phyloP scores from a whole-genome alignment of 1,140 invertebrate species.

The Heliconius melpomene region DNA sequence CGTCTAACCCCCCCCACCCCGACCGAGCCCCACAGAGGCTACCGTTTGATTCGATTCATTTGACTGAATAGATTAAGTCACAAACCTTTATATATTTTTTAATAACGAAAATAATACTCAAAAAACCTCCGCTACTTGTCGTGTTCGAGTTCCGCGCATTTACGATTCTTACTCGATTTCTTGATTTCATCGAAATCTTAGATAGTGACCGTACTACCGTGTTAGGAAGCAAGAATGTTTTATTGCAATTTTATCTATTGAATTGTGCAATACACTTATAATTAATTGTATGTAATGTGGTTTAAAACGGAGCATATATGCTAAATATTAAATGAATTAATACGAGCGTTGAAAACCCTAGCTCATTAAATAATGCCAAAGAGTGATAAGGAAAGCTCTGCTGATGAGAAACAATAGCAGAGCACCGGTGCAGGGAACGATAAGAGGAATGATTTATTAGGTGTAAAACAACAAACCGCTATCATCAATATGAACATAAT shows the following conservation, averaged over 20 bases:
- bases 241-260: constrained; percentile 48
- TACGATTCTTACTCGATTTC: constrained; percentile 29
- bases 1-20: constrained; percentile 45
- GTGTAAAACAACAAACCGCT: constrained; percentile 36
- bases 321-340: constrained; percentile 52
- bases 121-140: constrained; percentile 47
- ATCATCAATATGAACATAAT: constrained; percentile 49
- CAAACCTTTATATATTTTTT: constrained; percentile 56
- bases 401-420: neutral
- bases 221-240: constrained; percentile 45
- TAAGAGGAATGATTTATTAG: constrained; percentile 51
- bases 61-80: constrained; percentile 80
- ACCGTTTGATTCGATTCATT: constrained; percentile 78
- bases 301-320: constrained; percentile 40
- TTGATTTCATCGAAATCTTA: constrained; percentile 40
- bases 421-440: constrained; percentile 23
- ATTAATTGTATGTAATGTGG: constrained; percentile 42
- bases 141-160: constrained; percentile 41
- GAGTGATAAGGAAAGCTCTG: constrained; percentile 61
- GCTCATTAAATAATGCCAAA: constrained; percentile 80
- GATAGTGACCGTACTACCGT: constrained; percentile 31
- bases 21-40: constrained; percentile 66
- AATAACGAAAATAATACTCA: constrained; percentile 69
- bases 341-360: constrained; percentile 60
- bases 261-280: constrained; percentile 63